Percentiles rank a stretch among this genome's conserved stretches.
These are phyloP conservation scores for Leucophenga maculata DNA, from an alignment of 2,888 invertebrate species.

Conservation along the genomic window DNA sequence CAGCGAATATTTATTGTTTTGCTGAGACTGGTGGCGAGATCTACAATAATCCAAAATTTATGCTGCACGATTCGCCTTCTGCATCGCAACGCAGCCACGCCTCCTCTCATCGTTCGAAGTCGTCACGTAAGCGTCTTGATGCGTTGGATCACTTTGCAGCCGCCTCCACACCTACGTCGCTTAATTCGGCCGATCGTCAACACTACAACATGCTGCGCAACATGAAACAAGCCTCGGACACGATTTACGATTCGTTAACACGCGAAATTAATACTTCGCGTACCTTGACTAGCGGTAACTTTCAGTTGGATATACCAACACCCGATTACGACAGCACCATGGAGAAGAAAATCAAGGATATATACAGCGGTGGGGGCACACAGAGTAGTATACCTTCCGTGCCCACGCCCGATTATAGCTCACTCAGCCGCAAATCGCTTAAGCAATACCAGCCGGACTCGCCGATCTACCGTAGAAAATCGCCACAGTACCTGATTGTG, in stretches of 20 bases:
- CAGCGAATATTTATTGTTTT: constrained; percentile 63
- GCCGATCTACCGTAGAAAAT: constrained; percentile 70
- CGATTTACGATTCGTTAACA: constrained; percentile 79
- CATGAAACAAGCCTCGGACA: constrained; percentile 76
- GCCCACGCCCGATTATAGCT: constrained; percentile 72
- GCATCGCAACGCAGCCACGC: constrained; percentile 62
- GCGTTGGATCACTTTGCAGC: constrained; percentile 69
- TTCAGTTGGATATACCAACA: constrained; percentile 67
- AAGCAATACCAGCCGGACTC: constrained; percentile 72
- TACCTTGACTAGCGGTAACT: constrained; percentile 40
- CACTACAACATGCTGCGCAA: constrained; percentile 70
- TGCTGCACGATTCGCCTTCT: constrained; percentile 67
- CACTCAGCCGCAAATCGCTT: constrained; percentile 69
- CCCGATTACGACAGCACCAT: constrained; percentile 72
- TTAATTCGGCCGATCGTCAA: constrained; percentile 66
- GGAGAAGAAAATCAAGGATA: constrained; percentile 70
- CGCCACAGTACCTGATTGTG: constrained; percentile 73
- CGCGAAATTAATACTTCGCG: constrained; percentile 65
- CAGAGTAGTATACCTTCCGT: constrained; percentile 70
- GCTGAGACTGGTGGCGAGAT: constrained; percentile 68
- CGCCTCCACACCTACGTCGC: constrained; percentile 62
- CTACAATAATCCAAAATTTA: constrained; percentile 72
- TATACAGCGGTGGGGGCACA: constrained; percentile 65
- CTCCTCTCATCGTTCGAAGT: constrained; percentile 61
- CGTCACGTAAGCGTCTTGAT: constrained; percentile 62